These are phyloP conservation scores for Epistrophe eligans DNA, from an alignment of 2,888 invertebrate species.

Conservation along the genomic window DNA sequence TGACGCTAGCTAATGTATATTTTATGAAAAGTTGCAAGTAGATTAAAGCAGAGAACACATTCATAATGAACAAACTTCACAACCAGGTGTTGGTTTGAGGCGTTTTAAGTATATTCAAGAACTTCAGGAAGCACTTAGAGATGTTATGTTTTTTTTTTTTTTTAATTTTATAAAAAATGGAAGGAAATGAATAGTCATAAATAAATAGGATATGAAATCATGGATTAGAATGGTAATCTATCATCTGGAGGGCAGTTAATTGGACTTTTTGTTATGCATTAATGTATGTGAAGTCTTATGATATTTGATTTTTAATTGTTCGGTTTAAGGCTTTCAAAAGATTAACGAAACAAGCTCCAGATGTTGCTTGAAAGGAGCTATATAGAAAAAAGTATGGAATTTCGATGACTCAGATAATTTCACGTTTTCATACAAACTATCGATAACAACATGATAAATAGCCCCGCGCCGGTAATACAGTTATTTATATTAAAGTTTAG, in stretches of 20 bases:
- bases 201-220: slow-evolving; percentile 43
- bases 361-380: neutral
- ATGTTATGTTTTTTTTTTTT: neutral
- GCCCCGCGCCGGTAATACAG: too few relatives aligned
- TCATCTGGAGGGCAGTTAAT: slow-evolving; percentile 38
- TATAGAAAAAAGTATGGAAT: neutral
- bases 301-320: neutral
- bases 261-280: slow-evolving; percentile 10
- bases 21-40: slow-evolving; percentile 31
- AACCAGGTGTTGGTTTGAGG: slow-evolving; percentile 56
- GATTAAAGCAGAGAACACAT: slow-evolving; percentile 17
- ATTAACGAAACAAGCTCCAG: neutral
- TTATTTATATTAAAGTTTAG: too few relatives aligned
- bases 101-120: slow-evolving; percentile 38
- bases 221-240: slow-evolving; percentile 29
- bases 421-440: too few relatives aligned
- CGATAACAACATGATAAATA: too few relatives aligned
- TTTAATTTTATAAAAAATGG: neutral
- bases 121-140: slow-evolving; percentile 61
- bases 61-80: neutral
- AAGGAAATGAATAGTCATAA: slow-evolving; percentile 40
- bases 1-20: slow-evolving; percentile 11
- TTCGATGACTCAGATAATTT: too few relatives aligned
- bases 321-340: neutral
- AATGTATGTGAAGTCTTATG: neutral